Evolutionary conservation across 2,888 invertebrate species (phyloP).

Genomic region (Glyphotaelius pellucidus): DNA sequence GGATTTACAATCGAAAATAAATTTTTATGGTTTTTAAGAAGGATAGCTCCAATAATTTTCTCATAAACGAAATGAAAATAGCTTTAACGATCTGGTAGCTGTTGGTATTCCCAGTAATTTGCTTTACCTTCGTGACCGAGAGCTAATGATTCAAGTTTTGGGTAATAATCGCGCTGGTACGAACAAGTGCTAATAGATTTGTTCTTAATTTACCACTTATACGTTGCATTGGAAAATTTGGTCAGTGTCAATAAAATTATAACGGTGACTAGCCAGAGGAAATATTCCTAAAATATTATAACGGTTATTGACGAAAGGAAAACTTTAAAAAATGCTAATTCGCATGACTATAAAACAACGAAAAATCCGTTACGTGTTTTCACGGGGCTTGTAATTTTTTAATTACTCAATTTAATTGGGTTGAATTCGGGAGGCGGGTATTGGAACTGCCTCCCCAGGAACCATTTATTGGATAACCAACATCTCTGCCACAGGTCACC

Average conservation of each 20-base stretch:
- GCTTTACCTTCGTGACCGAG: not conserved
- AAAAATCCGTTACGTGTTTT: too few relatives aligned
- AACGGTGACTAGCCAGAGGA: not conserved
- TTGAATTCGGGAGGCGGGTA: too few relatives aligned
- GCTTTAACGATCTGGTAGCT: too few relatives aligned
- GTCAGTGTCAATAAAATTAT: not conserved
- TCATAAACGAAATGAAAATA: too few relatives aligned
- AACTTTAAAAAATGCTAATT: not conserved
- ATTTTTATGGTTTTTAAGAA: too few relatives aligned
- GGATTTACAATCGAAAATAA: too few relatives aligned
- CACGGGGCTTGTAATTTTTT: too few relatives aligned
- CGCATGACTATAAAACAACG: not conserved
- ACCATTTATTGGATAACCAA: too few relatives aligned
- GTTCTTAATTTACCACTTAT: not conserved
- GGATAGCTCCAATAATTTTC: too few relatives aligned
- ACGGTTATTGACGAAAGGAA: not conserved
- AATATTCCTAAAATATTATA: not conserved
- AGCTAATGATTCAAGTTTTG: not conserved
- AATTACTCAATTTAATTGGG: too few relatives aligned
- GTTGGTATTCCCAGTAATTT: not conserved
- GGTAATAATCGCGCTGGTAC: not conserved
- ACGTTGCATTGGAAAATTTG: not conserved
- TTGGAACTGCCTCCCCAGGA: too few relatives aligned
- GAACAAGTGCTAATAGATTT: not conserved
- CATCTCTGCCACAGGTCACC: too few relatives aligned